Evolutionary conservation across 1,140 invertebrate genomes (phyloP), one percentile per base, ranked within the genome.

Genomic region (Andricus grossulariae): DNA sequence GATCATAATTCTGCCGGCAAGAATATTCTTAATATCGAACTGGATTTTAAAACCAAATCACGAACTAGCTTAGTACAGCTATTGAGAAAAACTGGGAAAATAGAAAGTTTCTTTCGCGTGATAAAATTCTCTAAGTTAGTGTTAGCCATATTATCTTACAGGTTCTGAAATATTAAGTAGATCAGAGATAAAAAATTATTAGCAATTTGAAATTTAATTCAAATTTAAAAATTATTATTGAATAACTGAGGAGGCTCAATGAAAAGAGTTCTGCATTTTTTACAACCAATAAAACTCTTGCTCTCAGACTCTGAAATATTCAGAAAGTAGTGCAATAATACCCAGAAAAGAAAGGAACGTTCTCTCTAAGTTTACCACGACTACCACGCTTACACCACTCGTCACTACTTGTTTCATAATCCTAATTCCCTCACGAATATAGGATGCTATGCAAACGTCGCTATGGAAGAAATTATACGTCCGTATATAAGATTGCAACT

Each of bases 301-400:
- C 32, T n/a, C 39, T 66, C 32, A 66, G 60, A 66, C 25, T 66
- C 60, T 66, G 60, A 66, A 66, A 66, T 66, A 66, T 66, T 32
- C 60, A 66, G 60, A 66, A 66, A 66, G 60, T 66, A 66, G 16
- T 66, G 60, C 60, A 66, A 66, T 66, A 66, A 66, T 66, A 66
- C 25, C 39, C 25, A 32, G 39, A 32, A 66, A 66, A 66, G 60
- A 66, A 66, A 66, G 60, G 60, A 66, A 66, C 60, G 60, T 66
- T 66, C 60, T 66, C 60, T 66, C 32, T 66, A 66, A 66, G 25
- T 66, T 66, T 66, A 66, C 60, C 16, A 39, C 57, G 25, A 66
- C 13, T 66, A 39, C 60, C 39, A 66, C 39, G n/a, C 57, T 60
- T 60, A 60, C 32, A 60, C 19, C 57, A 60, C 60, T 66, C 60